phyloP scores from a whole-genome alignment of 2,797 vertebrate species.

The Malurus leucopterus region DNA sequence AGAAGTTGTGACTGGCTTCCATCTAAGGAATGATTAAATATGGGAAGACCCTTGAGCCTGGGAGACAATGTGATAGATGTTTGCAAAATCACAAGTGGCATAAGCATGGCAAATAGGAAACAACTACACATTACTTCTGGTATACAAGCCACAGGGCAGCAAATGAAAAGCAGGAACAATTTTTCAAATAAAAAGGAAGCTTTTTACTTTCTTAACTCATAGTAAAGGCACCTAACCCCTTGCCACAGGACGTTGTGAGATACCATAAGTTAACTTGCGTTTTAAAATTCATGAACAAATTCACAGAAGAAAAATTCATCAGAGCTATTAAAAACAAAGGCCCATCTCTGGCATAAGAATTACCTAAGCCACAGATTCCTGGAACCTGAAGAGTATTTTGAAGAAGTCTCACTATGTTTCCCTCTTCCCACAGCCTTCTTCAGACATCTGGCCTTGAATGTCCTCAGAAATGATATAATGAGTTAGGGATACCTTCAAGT shows the following conservation, averaged over 20 bases:
- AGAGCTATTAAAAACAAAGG: conserved; percentile 52
- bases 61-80: neutral
- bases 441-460: neutral
- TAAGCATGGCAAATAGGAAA: neutral
- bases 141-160: neutral
- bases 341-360: conserved; percentile 34
- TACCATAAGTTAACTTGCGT: conserved; percentile 45
- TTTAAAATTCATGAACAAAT: conserved; percentile 22
- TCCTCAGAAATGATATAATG: neutral
- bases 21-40: neutral
- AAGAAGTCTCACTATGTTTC: conserved; percentile 40
- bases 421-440: conserved; percentile 26
- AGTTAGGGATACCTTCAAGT: neutral
- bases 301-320: conserved; percentile 61
- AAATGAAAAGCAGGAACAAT: neutral
- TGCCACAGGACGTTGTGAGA: conserved; percentile 44
- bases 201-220: conserved; percentile 13
- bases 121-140: neutral
- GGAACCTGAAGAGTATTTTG: conserved; percentile 47
- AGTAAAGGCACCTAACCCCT: conserved; percentile 13
- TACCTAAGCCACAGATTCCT: conserved; percentile 35
- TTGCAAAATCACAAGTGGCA: neutral
- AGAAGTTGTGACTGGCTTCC: neutral
- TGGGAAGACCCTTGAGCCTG: neutral
- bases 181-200: conserved; percentile 27